phyloP scores from a whole-genome alignment of 2,888 invertebrate species.

The Apotomis betuletana region DNA sequence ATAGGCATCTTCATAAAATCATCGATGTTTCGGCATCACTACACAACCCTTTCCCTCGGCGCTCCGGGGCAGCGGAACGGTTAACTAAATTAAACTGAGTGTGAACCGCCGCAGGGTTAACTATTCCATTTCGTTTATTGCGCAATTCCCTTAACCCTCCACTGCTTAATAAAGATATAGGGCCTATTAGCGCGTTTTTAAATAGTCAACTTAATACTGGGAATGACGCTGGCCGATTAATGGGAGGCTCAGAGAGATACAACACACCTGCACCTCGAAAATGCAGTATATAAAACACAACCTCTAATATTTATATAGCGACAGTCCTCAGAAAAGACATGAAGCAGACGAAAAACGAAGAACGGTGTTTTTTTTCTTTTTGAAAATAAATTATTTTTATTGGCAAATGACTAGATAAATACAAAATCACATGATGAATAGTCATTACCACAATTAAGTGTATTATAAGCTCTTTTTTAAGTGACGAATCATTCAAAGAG shows the following conservation, averaged over 20 bases:
- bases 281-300: neutral
- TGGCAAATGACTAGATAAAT: too few relatives aligned
- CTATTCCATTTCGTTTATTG: slow-evolving; percentile 83
- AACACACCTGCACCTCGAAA: neutral
- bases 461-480: too few relatives aligned
- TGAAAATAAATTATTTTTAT: too few relatives aligned
- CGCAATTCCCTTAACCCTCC: slow-evolving; percentile 77
- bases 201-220: slow-evolving; percentile 50
- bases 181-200: slow-evolving; percentile 75
- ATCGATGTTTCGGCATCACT: slow-evolving; percentile 54
- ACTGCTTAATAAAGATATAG: slow-evolving; percentile 79
- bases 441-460: too few relatives aligned
- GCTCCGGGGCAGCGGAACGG: slow-evolving; percentile 76
- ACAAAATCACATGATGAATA: too few relatives aligned
- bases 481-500: too few relatives aligned
- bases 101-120: slow-evolving; percentile 82
- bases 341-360: too few relatives aligned
- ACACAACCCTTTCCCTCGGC: slow-evolving; percentile 73
- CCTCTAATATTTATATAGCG: too few relatives aligned
- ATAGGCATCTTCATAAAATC: neutral
- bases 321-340: too few relatives aligned
- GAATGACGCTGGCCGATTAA: slow-evolving; percentile 5
- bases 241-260: neutral
- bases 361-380: too few relatives aligned
- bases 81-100: slow-evolving; percentile 84